Evolutionary conservation across 2,113 vertebrate genomes (phyloP), one percentile per base, ranked within the genome.

Genomic region (Poeciliopsis retropinna): DNA sequence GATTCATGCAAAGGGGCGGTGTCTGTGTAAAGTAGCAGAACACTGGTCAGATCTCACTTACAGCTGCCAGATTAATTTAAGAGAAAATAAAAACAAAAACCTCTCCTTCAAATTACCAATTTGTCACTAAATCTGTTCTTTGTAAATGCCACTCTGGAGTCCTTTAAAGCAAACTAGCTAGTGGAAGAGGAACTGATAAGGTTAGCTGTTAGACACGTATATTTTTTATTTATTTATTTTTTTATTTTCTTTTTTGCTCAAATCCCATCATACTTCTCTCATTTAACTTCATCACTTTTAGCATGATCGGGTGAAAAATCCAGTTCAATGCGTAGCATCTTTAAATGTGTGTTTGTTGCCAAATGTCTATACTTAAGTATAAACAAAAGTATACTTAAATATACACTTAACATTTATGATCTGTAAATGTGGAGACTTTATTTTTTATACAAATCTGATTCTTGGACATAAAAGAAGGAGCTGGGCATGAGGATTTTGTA

Each of bases 291-390:
- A 37, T 37, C 34, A 37, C 34, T 44, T 44, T 86, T 54, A 60
- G 61, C 64, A 80, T 88, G 82, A 87, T 84, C 81, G 85, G 77
- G 79, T 82, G 83, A 81, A 88, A 74, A 86, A 86, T 80, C 88
- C 76, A 67, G 60, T 88, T 86, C 60, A 87, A 73, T 71, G 61
- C 85, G 86, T 66, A 77, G 87, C 74, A 82, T 93, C 92, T 91
- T 87, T 91, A 87, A 89, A 92, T 92, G 90, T 96, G 93, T 95
- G 92, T 89, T 94, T 90, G 94, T 96, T 97, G 96, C 96, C 97
- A 98, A 97, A 97, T 91, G 85, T 94, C 87, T 82, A 75, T 69
- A 82, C 62, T 75, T 68, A 82, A 78, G 83, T 76, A 87, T 82
- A 89, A 89, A 88, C 83, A 75, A 69, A 81, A 44, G 75, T 63